Base-by-base conservation (phyloP, 2,888 invertebrate species). In the Drosophila subquinaria region DNA sequence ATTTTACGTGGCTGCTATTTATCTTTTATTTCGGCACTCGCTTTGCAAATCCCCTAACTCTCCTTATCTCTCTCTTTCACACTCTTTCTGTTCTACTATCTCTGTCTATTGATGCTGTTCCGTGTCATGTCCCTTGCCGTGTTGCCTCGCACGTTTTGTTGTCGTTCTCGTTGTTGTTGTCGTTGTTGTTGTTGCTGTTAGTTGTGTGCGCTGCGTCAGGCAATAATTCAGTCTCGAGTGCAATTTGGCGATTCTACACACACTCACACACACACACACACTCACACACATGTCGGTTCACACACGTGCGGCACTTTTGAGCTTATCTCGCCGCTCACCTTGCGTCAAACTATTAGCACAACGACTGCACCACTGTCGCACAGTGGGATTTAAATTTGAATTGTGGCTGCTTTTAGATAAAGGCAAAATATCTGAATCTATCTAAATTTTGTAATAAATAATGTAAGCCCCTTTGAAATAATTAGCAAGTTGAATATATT, bases 1-100 rank as follows among this genome's bases (percentile, higher is more conserved):
- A 86, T 87, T 87, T 87, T 89, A 87, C 86, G 89, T 87, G 89
- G 88, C 88, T 89, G 89, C 88, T 85, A 89, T 87, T 87, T 87
- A 88, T 87, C 86, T 89, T 89, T 89, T 87, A 83, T 87, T 89
- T 81, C 76, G 81, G 61, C 71, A 82, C 76, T 66, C 71, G 61
- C 79, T 73, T 65, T 69, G 23, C 50, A 40, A 42, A 42, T 36
- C 8, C 38, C 40, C 23, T 27, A 36, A 9, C 50, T 51, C 40
- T 47, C 15, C n/a, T 20, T 17, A 13, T 10, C 30, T 36, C 45
- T 15, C 38, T 23, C 40, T 47, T 11, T 17, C 1, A 30, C 13
- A 10, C 15, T 47, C 20, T 17, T 6, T 8, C 33, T 15, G 4
- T 43, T 33, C 30, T n/a, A 13, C 51, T 52, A 23, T 43, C 47